Evolutionary conservation across 2,797 vertebrate genomes (phyloP), one percentile per base, ranked within the genome.

Genomic region (Spatula versicolor): DNA sequence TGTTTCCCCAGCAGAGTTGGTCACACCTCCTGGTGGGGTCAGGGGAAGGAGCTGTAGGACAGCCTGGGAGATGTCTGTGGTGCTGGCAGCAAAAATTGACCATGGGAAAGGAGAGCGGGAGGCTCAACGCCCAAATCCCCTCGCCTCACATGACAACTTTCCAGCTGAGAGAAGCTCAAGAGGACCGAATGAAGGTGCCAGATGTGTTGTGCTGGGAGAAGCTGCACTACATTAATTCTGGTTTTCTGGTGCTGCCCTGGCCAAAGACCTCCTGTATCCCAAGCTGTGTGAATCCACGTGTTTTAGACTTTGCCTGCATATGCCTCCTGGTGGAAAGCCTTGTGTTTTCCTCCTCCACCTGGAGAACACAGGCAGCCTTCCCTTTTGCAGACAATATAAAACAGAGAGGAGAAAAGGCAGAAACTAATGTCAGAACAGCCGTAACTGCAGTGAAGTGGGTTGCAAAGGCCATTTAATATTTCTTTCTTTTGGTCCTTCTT

Each of bases 111-210:
- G 54, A 86, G 82, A 88, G 58, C 26, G 58, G 88, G 83, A 66
- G 92, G 72, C 81, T 94, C 93, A 90, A 79, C 83, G 88, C 87
- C 37, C 55, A 95, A 95, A 95, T 78, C 77, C 64, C 54, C 80
- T 83, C 91, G 59, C 66, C 35, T 71, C 43, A 39, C 23, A 0
- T 74, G 89, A 94, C 83, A 87, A 60, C 73, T 55, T 87, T 69
- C 87, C 66, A 83, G 76, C 25, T 16, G 21, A 71, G 74, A 91
- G 83, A 6, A 7, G 69, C 68, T 87, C 80, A 76, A 59, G 18
- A 66, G 75, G 54, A 55, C 6, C 50, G 64, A 92, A 54, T 2
- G 9, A 86, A 87, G 41, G 75, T 33, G 46, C 31, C 6, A 6
- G 28, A 56, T 58, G 31, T 55, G 50, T 63, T 58, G 60, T 56